These are phyloP conservation scores for Holothuria leucospilota DNA, from an alignment of 53 echinoderm and acorn worm species.

Conservation along the genomic window DNA sequence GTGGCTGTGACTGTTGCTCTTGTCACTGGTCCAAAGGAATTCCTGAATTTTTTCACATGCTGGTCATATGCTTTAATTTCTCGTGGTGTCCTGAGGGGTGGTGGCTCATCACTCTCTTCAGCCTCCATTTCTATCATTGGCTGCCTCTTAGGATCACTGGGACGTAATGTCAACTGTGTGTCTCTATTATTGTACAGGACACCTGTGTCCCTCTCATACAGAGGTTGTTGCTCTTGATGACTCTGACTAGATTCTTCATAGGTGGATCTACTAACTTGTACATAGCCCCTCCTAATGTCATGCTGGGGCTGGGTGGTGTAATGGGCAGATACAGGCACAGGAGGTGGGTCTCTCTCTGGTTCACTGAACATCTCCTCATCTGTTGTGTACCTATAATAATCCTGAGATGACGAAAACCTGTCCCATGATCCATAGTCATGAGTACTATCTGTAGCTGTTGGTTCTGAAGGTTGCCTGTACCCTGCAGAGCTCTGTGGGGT, in stretches of 20 bases:
- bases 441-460: neutral
- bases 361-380: conserved; percentile 43
- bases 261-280: too few species aligned
- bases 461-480: conserved; percentile 21
- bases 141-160: conserved; percentile 8
- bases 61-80: conserved; percentile 72
- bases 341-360: conserved; percentile 44
- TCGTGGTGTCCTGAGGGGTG: conserved; percentile 59
- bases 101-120: neutral
- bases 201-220: neutral
- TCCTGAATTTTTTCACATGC: conserved; percentile 60
- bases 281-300: neutral
- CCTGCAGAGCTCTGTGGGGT: neutral
- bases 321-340: neutral
- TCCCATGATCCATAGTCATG: neutral
- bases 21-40: conserved; percentile 50
- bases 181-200: neutral
- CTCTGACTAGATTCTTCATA: too few species aligned
- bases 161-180: neutral
- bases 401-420: neutral
- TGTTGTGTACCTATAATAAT: conserved; percentile 7
- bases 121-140: conserved; percentile 32
- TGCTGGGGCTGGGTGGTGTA: conserved; percentile 8
- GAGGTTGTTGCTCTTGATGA: too few species aligned
- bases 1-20: conserved; percentile 45